Evolutionary conservation across 53 echinoderm and acorn worm genomes (phyloP), one percentile per base, ranked within the genome.

Genomic region (Astropecten irregularis): DNA sequence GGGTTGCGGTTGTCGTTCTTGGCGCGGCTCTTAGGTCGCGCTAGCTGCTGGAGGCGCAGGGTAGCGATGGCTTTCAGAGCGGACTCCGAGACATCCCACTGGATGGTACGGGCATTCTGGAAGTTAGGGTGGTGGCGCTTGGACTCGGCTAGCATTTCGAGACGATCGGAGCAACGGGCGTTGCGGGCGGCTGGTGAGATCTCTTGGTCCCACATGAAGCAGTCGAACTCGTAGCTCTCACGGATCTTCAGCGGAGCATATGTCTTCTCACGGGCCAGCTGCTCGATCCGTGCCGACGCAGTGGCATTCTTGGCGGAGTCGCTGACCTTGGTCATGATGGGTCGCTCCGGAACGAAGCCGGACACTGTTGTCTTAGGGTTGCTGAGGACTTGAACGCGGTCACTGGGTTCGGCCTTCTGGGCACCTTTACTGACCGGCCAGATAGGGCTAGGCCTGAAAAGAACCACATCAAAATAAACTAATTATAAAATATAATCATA

Each of bases 151-250:
- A 97, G 72, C 5, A 77, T 49, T 16, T 97, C 97, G 2, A 97
- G 76, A 2, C 97, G 89, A 0, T 94, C 94, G 0, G 94, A 89
- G 82, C 90, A 87, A 4, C 74, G 92, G 5, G 97, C 94, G 69
- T 83, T 89, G n/a, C 90, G 94, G 25, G 97, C 97, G 15, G 90
- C 94, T 29, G 72, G 59, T 20, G 94, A 86, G 29, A 97, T 97
- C 71, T 97, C 97, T 34, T 89, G 94, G 77, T 97, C 88, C 97
- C 97, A 97, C 10, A 83, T 63, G 50, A 85, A 89, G 71, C 81
- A 89, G 88, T 97, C 97, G 86, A 89, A 97, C 69, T 97, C 97
- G 76, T 84, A 92, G 61, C 94, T 94, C 48, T 93, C 93, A 60
- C 91, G 87, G 44, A 97, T 94, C 57, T 92, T 90, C 2, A 97